Conservation (phyloP, 2,888 invertebrate genomes). For the Melanostoma mellinum region DNA sequence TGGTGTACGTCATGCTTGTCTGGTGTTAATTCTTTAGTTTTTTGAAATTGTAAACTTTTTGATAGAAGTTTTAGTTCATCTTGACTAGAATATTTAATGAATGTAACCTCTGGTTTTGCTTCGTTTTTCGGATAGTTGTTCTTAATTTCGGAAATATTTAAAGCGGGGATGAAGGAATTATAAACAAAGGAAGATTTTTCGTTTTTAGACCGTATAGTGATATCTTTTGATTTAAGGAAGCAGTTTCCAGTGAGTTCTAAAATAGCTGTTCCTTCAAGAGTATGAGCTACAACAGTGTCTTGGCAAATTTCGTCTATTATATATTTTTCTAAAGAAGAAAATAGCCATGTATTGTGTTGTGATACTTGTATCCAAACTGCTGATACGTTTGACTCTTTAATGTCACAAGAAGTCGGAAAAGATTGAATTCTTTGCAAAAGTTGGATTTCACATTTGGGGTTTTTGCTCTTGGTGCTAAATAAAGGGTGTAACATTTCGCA, state of each 20-base stretch:
- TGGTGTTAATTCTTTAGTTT: no score
- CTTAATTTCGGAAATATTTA: no score
- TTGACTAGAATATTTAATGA: no score
- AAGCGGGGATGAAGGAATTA: no score
- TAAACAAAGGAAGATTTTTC: not conserved
- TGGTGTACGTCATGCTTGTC: no score
- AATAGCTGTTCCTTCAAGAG: not conserved
- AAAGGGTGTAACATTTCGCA: not conserved
- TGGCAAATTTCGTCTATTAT: not conserved
- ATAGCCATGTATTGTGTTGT: no score
- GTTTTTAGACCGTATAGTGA: not conserved
- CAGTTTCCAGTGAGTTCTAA: not conserved
- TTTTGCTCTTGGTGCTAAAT: not conserved
- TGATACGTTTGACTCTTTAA: not conserved
- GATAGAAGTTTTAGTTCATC: no score
- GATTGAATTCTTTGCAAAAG: not conserved
- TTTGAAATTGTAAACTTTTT: no score
- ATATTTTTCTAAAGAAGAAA: no score
- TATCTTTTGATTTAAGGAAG: not conserved
- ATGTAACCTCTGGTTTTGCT: no score
- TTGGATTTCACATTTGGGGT: slow-evolving; percentile 5
- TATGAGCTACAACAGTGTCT: not conserved
- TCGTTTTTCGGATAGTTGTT: no score
- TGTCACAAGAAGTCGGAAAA: not conserved
- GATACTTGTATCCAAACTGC: not conserved